phyloP scores from a whole-genome alignment of 1,140 invertebrate genomes.

The Choristoneura fumiferana region DNA sequence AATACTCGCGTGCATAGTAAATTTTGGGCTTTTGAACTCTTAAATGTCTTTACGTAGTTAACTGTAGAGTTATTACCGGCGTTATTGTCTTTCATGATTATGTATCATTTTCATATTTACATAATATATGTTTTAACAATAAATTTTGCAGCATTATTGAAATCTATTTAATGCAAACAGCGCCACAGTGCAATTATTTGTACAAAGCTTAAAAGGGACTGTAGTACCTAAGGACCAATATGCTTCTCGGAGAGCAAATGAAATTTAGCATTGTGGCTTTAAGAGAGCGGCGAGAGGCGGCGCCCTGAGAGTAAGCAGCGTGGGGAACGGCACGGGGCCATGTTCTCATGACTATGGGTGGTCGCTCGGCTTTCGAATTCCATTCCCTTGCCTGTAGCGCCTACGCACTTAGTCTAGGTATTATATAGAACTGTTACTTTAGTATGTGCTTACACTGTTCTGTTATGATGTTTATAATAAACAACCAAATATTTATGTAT shows the following conservation, averaged over 20 bases:
- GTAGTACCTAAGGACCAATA: constrained; percentile 51
- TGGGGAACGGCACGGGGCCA: constrained; percentile 64
- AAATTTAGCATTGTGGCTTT: constrained; percentile 71
- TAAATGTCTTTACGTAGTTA: not conserved
- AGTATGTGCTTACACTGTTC: not conserved
- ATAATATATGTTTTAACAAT: too few relatives aligned
- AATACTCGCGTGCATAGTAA: constrained; percentile 5
- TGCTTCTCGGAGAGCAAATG: constrained; percentile 61
- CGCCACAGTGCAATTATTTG: constrained; percentile 20
- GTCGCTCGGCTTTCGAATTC: constrained; percentile 76
- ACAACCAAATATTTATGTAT: not conserved
- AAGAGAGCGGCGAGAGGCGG: constrained; percentile 64
- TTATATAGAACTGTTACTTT: constrained; percentile 23
- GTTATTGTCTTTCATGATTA: too few relatives aligned
- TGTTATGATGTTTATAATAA: not conserved
- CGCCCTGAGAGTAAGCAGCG: constrained; percentile 45
- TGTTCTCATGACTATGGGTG: constrained; percentile 75
- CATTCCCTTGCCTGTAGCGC: constrained; percentile 70
- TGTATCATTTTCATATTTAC: too few relatives aligned
- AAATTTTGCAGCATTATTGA: too few relatives aligned
- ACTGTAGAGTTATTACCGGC: too few relatives aligned
- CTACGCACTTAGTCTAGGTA: constrained; percentile 61
- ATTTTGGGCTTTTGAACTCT: constrained; percentile 1
- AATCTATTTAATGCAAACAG: too few relatives aligned
- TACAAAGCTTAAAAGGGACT: constrained; percentile 48